Conservation (phyloP, 92 coral and sea anemone species). For the Ricordea florida region DNA sequence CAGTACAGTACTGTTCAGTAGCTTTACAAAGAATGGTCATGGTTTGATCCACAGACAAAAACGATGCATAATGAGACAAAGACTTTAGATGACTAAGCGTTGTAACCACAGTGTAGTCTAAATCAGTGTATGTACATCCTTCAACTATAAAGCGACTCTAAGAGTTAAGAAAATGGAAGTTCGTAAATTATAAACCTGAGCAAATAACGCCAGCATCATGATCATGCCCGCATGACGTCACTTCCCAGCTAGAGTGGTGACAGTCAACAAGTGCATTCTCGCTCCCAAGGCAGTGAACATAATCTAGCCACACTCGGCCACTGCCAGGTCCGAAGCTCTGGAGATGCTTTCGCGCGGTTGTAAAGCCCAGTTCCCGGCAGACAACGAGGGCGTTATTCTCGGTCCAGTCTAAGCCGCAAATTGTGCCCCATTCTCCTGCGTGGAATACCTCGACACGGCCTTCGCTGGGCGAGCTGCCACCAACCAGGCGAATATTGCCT, state of each 20-base stretch:
- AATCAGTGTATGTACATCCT: no score
- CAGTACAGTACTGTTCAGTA: no score
- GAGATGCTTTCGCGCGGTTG: constrained; percentile 38
- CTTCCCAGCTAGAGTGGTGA: constrained; percentile 47
- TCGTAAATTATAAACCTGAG: constrained; percentile 55
- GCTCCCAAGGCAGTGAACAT: constrained; percentile 61
- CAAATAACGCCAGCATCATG: constrained; percentile 85
- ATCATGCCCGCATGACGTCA: constrained; percentile 45
- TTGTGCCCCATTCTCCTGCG: constrained; percentile 91
- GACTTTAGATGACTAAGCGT: no score
- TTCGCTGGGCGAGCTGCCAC: constrained; percentile 72
- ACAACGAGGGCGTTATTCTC: constrained; percentile 67
- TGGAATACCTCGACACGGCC: constrained; percentile 86
- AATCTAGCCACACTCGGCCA: constrained; percentile 73
- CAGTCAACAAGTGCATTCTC: constrained; percentile 63
- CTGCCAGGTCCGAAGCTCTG: constrained; percentile 88
- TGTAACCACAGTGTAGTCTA: no score
- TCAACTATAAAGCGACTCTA: no score
- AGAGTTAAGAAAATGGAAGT: no score
- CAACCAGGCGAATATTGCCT: constrained; percentile 70
- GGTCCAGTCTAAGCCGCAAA: constrained; percentile 75
- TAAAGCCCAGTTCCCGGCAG: constrained; percentile 80
- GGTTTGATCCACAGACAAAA: no score
- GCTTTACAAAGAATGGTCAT: no score
- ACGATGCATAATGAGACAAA: neutral